These are phyloP conservation scores for Drosophila obscura DNA, from an alignment of 1,140 invertebrate species.

Conservation along the genomic window DNA sequence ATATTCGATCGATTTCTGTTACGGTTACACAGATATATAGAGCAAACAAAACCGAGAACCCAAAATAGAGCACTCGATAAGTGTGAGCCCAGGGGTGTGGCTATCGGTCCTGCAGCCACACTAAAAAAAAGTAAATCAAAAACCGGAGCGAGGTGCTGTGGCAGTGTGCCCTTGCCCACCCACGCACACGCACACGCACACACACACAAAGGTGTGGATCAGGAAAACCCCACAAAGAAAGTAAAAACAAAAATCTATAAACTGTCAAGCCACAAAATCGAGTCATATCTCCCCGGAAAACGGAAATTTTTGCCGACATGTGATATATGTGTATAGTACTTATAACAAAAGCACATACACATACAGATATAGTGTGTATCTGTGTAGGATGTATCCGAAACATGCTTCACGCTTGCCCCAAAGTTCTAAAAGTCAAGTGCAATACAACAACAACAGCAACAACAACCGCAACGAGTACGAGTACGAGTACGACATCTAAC, in stretches of 20 bases:
- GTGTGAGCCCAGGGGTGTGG: too few species aligned
- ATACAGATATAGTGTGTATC: constrained; percentile 14
- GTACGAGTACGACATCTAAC: constrained; percentile 21
- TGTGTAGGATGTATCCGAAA: constrained; percentile 37
- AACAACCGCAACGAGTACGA: constrained; percentile 36
- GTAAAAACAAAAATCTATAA: background rate
- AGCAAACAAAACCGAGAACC: too few species aligned
- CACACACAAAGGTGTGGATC: constrained; percentile 18
- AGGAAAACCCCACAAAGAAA: background rate
- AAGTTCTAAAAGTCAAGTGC: constrained; percentile 78
- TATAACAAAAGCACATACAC: constrained; percentile 30
- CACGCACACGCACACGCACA: background rate
- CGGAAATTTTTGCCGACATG: constrained; percentile 5
- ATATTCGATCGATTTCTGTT: too few species aligned
- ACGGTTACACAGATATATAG: too few species aligned
- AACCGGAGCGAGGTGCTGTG: background rate
- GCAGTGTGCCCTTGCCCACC: background rate
- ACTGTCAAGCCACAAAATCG: background rate
- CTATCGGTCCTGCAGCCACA: too few species aligned
- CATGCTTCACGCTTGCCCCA: constrained; percentile 66
- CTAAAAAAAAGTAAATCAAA: too few species aligned
- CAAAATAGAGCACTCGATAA: too few species aligned
- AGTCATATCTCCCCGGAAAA: background rate
- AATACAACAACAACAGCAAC: constrained; percentile 52
- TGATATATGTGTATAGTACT: constrained; percentile 18